A percentile compares a stretch with the other conserved stretches of the same genome.
Conservation (phyloP, 2,797 vertebrate genomes). For the Mus caroli region DNA sequence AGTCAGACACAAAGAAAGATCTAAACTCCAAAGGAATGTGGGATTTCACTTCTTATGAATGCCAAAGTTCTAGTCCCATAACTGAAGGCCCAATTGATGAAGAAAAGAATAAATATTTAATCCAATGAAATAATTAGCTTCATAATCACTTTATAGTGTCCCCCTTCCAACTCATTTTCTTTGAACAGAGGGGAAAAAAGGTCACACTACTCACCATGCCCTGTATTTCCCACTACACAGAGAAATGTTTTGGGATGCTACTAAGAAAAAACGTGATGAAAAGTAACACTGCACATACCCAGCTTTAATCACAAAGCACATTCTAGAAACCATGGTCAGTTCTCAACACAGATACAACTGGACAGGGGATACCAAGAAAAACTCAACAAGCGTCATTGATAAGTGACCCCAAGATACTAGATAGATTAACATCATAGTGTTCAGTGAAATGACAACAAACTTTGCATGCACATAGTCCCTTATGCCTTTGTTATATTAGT, state of each 20-base stretch:
- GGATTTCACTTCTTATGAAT: background rate
- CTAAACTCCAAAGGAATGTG: background rate
- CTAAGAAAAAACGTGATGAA: background rate
- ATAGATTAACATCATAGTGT: background rate
- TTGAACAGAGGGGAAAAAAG: slow-evolving; percentile 7
- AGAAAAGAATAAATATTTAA: background rate
- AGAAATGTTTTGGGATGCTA: background rate
- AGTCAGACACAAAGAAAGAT: background rate
- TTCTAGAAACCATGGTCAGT: background rate
- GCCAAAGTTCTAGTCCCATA: background rate
- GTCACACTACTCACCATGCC: background rate
- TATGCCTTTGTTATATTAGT: background rate
- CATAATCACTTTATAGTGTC: background rate
- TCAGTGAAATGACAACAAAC: background rate
- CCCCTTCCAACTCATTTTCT: background rate
- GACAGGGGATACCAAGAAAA: background rate
- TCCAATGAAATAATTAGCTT: background rate
- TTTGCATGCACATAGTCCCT: background rate
- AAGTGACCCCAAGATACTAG: background rate
- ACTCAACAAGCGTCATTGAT: background rate
- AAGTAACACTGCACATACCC: background rate
- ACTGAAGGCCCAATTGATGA: background rate
- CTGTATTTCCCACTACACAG: background rate
- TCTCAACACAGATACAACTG: background rate
- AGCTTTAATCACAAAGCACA: slow-evolving; percentile 13